phyloP scores from a whole-genome alignment of 1,140 invertebrate genomes.

The Ceratosolen fusciceps region DNA sequence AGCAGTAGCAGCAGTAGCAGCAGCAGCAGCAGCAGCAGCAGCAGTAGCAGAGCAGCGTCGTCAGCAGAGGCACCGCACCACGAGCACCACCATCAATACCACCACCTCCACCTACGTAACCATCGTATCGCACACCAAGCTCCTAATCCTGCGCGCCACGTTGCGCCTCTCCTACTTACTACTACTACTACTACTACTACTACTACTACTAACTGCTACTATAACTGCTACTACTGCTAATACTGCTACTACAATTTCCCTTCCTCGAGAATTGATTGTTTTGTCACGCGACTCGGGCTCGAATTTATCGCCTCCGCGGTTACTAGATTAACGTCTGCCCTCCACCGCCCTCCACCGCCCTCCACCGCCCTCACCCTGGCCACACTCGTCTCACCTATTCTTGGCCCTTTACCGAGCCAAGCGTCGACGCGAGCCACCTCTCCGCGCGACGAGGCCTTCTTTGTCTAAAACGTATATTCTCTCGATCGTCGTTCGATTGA shows the following conservation, averaged over 20 bases:
- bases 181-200: no score
- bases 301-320: background rate
- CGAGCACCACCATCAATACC: no score
- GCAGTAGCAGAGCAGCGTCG: no score
- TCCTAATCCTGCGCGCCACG: background rate
- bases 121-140: constrained; percentile 18
- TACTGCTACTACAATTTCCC: no score
- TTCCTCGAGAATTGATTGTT: constrained; percentile 46
- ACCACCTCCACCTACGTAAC: no score
- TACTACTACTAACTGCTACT: no score
- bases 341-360: background rate
- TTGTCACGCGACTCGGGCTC: constrained; percentile 15
- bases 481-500: no score
- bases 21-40: no score
- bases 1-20: constrained; percentile 54
- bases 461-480: no score
- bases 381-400: background rate
- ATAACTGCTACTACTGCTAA: no score
- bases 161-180: constrained; percentile 12
- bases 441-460: no score
- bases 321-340: constrained; percentile 10
- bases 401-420: background rate
- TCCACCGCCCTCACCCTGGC: background rate
- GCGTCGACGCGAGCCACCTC: background rate
- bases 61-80: no score